Evolutionary conservation across 2,113 vertebrate genomes (phyloP), one percentile per base, ranked within the genome.

Genomic region (Psammodynastes pulverulentus): DNA sequence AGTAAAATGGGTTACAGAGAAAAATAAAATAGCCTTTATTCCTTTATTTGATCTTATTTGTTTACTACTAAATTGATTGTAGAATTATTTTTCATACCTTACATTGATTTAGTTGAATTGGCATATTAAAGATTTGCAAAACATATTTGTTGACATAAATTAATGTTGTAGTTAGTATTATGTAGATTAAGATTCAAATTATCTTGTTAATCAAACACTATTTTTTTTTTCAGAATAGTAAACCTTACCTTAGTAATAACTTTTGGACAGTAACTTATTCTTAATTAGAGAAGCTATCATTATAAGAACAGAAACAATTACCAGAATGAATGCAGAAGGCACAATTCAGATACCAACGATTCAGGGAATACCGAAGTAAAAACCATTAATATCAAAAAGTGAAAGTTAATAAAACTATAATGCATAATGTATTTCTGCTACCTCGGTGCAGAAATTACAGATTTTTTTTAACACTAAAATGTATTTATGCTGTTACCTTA

Each of bases 401-500:
- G 56, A 86, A 84, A 91, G 34, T 53, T 88, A 91, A 91, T 96
- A 93, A 95, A 94, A 94, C 88, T 93, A 67, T 54, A 43, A 92
- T 88, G 93, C 4, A 87, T 92, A 93, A 91, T 89, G 12, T 86
- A 94, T 94, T 95, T 49, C 19, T 62, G 94, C 89, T 93, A 87
- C 95, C 84, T 94, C 67, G 90, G 72, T n/a, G 84, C 92, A 52
- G 39, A 88, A 94, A 90, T 86, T 85, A 94, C 86, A 88, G 8
- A 12, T 53, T 39, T 17, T 24, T 67, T 86, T 92, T 45, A 95
- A 94, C 95, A 91, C 39, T 79, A 91, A 94, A 34, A 91, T 62
- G 93, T 94, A 89, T 95, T 51, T 95, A 93, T 84, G 23, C 85
- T 93, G 91, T 93, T 96, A 95, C 51, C 13, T 94, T 1, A 5